phyloP scores from a whole-genome alignment of 2,113 vertebrate genomes.

The Vidua macroura region DNA sequence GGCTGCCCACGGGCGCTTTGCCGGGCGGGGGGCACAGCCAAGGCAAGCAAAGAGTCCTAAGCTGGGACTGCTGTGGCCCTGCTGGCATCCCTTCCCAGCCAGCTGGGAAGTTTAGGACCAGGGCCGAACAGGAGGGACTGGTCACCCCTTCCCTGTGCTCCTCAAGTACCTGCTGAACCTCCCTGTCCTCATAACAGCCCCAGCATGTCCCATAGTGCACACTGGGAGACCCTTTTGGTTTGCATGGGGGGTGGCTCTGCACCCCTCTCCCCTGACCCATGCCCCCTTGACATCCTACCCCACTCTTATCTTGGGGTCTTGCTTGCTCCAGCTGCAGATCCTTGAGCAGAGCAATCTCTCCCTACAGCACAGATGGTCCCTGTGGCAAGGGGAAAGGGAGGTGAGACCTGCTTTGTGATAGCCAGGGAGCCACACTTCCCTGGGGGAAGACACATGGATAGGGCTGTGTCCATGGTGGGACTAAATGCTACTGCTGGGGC shows the following conservation, averaged over 20 bases:
- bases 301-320: background rate
- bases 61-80: background rate
- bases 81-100: background rate
- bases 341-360: background rate
- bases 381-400: background rate
- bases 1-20: background rate
- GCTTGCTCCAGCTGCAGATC: background rate
- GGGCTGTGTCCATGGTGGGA: background rate
- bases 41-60: background rate
- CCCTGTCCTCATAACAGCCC: background rate
- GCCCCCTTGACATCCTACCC: background rate
- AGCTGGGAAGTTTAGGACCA: background rate
- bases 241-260: background rate
- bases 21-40: background rate
- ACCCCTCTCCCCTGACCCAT: background rate
- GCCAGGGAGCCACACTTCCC: background rate
- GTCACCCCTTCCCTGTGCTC: background rate
- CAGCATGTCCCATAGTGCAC: background rate
- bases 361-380: background rate
- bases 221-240: background rate
- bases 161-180: background rate
- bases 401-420: background rate
- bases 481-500: background rate
- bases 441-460: accelerated
- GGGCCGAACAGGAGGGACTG: background rate